Evolutionary conservation across 2,113 vertebrate genomes (phyloP).

Genomic region (Illadopsis cleaveri): DNA sequence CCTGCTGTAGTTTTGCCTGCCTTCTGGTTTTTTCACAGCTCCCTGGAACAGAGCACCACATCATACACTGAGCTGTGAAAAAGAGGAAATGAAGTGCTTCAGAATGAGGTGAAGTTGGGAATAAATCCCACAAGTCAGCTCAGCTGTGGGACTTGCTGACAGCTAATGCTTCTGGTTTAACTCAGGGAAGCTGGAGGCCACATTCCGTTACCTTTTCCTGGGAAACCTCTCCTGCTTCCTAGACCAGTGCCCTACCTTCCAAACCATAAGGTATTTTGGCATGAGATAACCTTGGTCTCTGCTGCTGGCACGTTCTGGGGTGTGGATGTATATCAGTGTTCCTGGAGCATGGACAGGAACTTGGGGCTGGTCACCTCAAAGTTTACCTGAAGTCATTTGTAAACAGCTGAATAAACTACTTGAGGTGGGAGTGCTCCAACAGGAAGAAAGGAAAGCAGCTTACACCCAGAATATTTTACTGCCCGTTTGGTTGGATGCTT

Average conservation of each 20-base stretch:
- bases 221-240: background rate
- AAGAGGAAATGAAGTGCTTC: background rate
- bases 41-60: background rate
- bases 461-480: background rate
- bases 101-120: background rate
- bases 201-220: background rate
- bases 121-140: background rate
- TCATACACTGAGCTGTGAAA: background rate
- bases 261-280: background rate
- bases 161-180: background rate
- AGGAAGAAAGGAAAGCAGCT: background rate
- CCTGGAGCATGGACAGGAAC: background rate
- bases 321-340: background rate
- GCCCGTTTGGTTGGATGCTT: background rate
- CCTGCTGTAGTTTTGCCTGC: background rate
- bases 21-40: background rate
- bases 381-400: background rate
- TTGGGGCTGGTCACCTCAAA: background rate
- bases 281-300: background rate
- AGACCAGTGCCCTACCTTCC: background rate
- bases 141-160: background rate
- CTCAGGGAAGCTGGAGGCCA: background rate
- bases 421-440: background rate
- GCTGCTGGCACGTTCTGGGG: background rate
- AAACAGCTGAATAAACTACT: background rate